Evolutionary conservation across 2,888 invertebrate genomes (phyloP).

Genomic region (Hololepta plana): DNA sequence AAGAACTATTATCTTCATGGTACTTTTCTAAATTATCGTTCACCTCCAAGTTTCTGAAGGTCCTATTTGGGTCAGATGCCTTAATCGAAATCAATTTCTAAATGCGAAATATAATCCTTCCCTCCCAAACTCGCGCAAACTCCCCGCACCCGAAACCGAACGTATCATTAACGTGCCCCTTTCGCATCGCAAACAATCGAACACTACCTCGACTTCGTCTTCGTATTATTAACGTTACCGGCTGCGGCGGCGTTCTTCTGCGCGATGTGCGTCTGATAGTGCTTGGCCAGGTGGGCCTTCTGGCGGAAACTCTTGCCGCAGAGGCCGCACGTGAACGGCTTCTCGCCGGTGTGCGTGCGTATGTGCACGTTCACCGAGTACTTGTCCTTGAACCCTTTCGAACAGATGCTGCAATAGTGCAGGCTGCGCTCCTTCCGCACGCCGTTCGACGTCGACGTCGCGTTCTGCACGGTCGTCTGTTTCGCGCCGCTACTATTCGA

Average conservation of each 20-base stretch:
- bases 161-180: too few relatives aligned
- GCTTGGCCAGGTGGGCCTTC: slow-evolving; percentile 82
- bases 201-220: slow-evolving; percentile 26
- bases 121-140: too few relatives aligned
- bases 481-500: slow-evolving; percentile 23
- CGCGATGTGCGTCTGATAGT: slow-evolving; percentile 83
- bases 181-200: too few relatives aligned
- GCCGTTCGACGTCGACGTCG: slow-evolving; percentile 48
- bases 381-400: slow-evolving; percentile 86
- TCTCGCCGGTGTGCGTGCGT: slow-evolving; percentile 93
- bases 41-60: neutral
- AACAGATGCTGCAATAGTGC: slow-evolving; percentile 85
- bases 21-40: too few relatives aligned
- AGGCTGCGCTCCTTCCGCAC: slow-evolving; percentile 71
- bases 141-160: too few relatives aligned
- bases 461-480: slow-evolving; percentile 22
- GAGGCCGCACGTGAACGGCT: slow-evolving; percentile 86
- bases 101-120: too few relatives aligned
- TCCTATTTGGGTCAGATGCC: slow-evolving; percentile 1
- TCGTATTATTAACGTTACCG: slow-evolving; percentile 30
- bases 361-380: slow-evolving; percentile 97
- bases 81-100: too few relatives aligned
- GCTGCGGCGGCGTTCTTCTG: slow-evolving; percentile 59
- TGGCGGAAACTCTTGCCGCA: slow-evolving; percentile 89
- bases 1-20: too few relatives aligned